Conservation (phyloP, 2,888 invertebrate species). For the Graphium colonna region DNA sequence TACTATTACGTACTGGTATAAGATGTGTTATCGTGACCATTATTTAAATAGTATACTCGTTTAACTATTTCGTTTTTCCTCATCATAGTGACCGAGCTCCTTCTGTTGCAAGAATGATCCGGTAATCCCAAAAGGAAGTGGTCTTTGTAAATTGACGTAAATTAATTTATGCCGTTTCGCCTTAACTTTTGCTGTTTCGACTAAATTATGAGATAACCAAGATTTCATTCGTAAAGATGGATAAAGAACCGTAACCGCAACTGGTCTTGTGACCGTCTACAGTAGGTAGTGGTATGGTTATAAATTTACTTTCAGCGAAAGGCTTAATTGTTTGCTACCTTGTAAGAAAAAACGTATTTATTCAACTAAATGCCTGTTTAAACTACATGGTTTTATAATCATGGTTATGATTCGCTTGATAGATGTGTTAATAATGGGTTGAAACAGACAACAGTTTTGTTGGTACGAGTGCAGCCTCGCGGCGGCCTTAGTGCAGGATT, state of each 20-base stretch:
- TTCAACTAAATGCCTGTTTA: neutral
- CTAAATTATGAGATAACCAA: no score
- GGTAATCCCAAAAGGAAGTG: no score
- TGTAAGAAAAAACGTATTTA: no score
- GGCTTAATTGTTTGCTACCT: neutral
- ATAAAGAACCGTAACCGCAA: no score
- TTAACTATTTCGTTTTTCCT: no score
- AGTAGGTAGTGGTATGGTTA: no score
- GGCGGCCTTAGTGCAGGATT: constrained; percentile 70
- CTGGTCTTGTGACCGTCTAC: no score
- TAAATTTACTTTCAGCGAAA: no score
- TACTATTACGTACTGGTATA: neutral
- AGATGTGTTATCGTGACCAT: neutral
- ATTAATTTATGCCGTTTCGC: neutral
- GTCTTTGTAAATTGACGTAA: no score
- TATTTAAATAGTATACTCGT: neutral
- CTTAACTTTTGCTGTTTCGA: neutral
- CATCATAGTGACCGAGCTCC: no score
- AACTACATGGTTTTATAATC: neutral
- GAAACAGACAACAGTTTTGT: constrained; percentile 13
- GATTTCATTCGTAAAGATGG: no score
- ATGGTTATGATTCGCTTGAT: neutral
- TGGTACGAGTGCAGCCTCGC: constrained; percentile 34
- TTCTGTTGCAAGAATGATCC: no score
- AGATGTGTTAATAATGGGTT: constrained; percentile 9